Base-by-base conservation (phyloP, 92 coral and sea anemone species). In the Zoanthus sansibaricus region DNA sequence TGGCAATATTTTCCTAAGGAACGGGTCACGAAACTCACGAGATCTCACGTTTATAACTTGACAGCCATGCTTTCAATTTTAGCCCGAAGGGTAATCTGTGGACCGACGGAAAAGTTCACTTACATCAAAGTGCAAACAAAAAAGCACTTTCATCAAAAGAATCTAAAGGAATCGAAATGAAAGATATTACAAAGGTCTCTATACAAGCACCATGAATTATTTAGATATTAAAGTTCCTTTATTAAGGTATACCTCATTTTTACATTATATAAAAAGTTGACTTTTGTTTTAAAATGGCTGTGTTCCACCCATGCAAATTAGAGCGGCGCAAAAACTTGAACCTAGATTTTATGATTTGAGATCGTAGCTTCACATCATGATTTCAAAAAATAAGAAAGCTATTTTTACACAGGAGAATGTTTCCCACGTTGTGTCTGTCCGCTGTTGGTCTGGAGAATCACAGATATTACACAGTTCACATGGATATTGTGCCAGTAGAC, bases 391-490 rank as follows among this genome's bases (percentile, higher is more conserved):
- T 5, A 30, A 69, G 46, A 33, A 30, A 44, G 4, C 1, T 20
- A 2, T 31, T 4, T 48, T 79, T 86, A 42, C 94, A 94, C 94
- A 94, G 98, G 82, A 87, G 98, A 67, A 94, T 94, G 98, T 94
- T 94, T 72, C 98, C 98, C 33, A 94, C 98, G 10, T 71, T 94
- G 14, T 90, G 94, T n/a, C 76, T 94, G 74, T 93, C 98, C 2
- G 89, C 91, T 16, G 90, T 94, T 11, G 95, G 98, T 1, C 90
- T 94, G 98, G 98, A 94, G 16, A 93, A 94, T 0, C 86, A 92
- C 69, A 83, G 83, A 4, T 87, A 91, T 51, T 94, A 94, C 55
- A 83, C 95, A 5, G 83, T 94, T 0, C 98, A 94, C 49, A 95
- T 93, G 9, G 98, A 94, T 31, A 86, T 94, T 12, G 93, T 91